phyloP scores from a whole-genome alignment of 1,140 invertebrate species.

The Antheraea mylitta region DNA sequence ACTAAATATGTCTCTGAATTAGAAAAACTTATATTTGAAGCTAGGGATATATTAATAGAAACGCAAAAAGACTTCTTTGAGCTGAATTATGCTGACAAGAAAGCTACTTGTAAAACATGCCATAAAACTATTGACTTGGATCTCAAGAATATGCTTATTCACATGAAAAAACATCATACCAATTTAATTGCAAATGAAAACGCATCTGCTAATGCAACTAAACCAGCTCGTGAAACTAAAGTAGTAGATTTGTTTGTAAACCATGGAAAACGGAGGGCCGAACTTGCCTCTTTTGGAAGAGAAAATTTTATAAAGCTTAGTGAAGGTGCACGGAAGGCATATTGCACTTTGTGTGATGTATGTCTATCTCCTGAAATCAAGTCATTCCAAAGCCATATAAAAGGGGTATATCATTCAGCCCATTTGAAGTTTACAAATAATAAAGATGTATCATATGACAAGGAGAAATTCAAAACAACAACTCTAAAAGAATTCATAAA shows the following conservation, averaged over 20 bases:
- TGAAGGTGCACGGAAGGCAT: slow-evolving; percentile 36
- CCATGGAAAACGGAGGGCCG: slow-evolving; percentile 40
- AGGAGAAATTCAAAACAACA: background rate
- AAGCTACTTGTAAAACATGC: slow-evolving; percentile 31
- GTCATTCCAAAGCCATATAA: slow-evolving; percentile 41
- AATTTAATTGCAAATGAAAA: background rate
- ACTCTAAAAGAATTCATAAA: background rate
- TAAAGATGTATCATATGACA: slow-evolving; percentile 14
- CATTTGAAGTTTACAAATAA: slow-evolving; percentile 40
- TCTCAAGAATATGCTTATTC: background rate
- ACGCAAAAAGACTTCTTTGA: slow-evolving; percentile 21
- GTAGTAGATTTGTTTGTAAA: slow-evolving; percentile 20
- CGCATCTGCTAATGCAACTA: background rate
- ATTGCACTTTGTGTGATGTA: slow-evolving; percentile 42
- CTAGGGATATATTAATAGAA: slow-evolving; percentile 17
- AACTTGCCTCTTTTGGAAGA: slow-evolving; percentile 44
- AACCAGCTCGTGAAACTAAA: background rate
- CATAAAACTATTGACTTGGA: slow-evolving; percentile 5
- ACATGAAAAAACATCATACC: background rate
- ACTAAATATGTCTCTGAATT: background rate
- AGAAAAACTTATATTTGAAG: slow-evolving; percentile 1
- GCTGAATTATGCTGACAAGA: slow-evolving; percentile 26
- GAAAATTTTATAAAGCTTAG: slow-evolving; percentile 46
- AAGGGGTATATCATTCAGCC: slow-evolving; percentile 36
- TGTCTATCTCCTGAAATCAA: slow-evolving; percentile 40